Base-by-base conservation (phyloP, 2,113 vertebrate genomes). In the Thunnus thynnus region DNA sequence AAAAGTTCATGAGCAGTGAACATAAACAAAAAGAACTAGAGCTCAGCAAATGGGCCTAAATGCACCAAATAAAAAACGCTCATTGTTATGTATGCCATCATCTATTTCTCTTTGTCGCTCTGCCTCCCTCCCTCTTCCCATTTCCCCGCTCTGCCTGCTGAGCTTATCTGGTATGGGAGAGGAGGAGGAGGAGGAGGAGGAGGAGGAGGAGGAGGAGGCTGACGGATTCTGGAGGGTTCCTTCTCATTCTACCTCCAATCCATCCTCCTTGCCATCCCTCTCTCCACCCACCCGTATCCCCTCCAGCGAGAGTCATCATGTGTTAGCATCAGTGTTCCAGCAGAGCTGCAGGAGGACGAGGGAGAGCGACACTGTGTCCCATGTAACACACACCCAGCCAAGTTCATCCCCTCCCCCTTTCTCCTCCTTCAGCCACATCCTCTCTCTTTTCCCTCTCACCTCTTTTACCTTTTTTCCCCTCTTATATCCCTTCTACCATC, bases 271-370 rank as follows among this genome's bases (percentile, higher is more conserved):
- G 6, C 72, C 80, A 51, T 61, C 65, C 64, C 32, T 65, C 65
- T 57, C 76, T 83, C 80, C 82, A 73, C 71, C 82, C 85, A 44
- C 48, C 74, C 72, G 27, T 47, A 25, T 80, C 68, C 87, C 89
- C 90, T 83, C 81, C 71, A 89, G 91, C 58, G 3, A 82, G 66
- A 89, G 91, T 93, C 91, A 80, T 78, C 69, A 77, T 73, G 84
- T 13, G 73, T 94, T 90, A 93, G 79, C 65, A 54, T 93, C 92
- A 93, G 61, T 76, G 83, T 78, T 69, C 78, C 76, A 87, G 74
- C 22, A 25, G 71, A 82, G 78, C 87, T 62, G 73, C 69, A 73
- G 72, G 82, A 73, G 63, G 73, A 76, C 4, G 72, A 64, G 41
- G 65, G 50, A 56, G 58, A 64, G 80, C 0, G 48, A 67, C 80